Percentiles rank a stretch among this genome's conserved stretches.
phyloP scores from a whole-genome alignment of 2,888 invertebrate genomes.

The Parnassius smintheus region DNA sequence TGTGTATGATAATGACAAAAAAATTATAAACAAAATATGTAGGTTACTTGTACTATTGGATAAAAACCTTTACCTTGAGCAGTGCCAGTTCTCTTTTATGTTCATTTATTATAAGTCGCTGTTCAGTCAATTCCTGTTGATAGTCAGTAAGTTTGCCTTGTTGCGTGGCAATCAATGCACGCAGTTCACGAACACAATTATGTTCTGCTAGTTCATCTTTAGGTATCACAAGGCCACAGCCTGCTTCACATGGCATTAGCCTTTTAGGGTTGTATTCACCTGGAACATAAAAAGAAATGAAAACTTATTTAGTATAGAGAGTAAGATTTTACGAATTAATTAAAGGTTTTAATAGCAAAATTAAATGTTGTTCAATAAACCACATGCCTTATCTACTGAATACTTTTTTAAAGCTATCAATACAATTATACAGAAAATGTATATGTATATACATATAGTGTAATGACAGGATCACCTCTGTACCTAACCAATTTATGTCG shows the following conservation, averaged over 20 bases:
- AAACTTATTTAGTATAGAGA: neutral
- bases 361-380: too few species aligned
- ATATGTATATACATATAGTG: too few species aligned
- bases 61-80: conserved; percentile 83
- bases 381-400: too few species aligned
- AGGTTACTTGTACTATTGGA: too few species aligned
- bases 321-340: too few species aligned
- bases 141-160: conserved; percentile 93
- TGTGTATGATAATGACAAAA: too few species aligned
- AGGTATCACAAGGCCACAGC: conserved; percentile 96
- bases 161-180: conserved; percentile 91
- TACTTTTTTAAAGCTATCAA: too few species aligned
- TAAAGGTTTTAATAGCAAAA: too few species aligned
- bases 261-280: conserved; percentile 91
- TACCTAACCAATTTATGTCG: too few species aligned
- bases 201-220: conserved; percentile 97
- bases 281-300: conserved; percentile 32
- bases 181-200: conserved; percentile 94
- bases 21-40: too few species aligned
- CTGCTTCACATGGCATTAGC: conserved; percentile 95
- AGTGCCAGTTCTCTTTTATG: conserved; percentile 93
- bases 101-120: conserved; percentile 92
- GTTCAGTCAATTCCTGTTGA: conserved; percentile 92
- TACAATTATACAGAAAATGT: too few species aligned
- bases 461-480: too few species aligned